phyloP scores from a whole-genome alignment of 2,797 vertebrate species.

The Acanthurus leucopareius region DNA sequence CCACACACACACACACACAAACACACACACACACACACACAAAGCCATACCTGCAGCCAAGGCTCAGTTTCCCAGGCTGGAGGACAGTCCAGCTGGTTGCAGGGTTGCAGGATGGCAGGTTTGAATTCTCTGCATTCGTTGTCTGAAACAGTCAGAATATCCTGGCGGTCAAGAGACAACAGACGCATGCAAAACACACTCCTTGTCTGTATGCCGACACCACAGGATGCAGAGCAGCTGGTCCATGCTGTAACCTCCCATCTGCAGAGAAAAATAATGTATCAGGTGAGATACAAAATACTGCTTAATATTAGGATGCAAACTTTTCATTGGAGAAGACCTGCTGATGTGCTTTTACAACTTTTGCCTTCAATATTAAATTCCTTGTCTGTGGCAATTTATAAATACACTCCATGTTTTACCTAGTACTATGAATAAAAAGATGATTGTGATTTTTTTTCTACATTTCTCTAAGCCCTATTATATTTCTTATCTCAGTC shows the following conservation, averaged over 20 bases:
- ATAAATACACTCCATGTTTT: background rate
- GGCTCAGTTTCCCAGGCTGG: constrained; percentile 89
- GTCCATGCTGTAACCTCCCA: constrained; percentile 90
- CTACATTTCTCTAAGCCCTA: background rate
- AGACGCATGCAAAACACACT: constrained; percentile 86
- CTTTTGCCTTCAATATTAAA: background rate
- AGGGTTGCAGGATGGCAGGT: constrained; percentile 89
- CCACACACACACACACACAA: background rate
- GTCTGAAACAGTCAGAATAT: constrained; percentile 69
- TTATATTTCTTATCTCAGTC: background rate
- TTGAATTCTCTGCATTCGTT: constrained; percentile 84
- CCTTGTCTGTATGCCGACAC: constrained; percentile 92
- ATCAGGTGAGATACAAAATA: constrained; percentile 17
- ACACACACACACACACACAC: background rate
- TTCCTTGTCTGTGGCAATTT: background rate
- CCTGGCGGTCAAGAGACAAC: constrained; percentile 71
- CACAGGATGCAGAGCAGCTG: constrained; percentile 90
- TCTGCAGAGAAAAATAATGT: constrained; percentile 72
- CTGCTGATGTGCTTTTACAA: background rate
- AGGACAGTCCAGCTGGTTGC: constrained; percentile 92
- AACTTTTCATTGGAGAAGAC: background rate
- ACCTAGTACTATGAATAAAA: background rate
- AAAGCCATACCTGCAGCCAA: constrained; percentile 90
- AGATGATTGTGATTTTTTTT: background rate
- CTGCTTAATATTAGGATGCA: background rate